Percentiles rank a stretch among this genome's conserved stretches.
Conservation (phyloP, 2,888 invertebrate species). For the Ectobius pallidus region DNA sequence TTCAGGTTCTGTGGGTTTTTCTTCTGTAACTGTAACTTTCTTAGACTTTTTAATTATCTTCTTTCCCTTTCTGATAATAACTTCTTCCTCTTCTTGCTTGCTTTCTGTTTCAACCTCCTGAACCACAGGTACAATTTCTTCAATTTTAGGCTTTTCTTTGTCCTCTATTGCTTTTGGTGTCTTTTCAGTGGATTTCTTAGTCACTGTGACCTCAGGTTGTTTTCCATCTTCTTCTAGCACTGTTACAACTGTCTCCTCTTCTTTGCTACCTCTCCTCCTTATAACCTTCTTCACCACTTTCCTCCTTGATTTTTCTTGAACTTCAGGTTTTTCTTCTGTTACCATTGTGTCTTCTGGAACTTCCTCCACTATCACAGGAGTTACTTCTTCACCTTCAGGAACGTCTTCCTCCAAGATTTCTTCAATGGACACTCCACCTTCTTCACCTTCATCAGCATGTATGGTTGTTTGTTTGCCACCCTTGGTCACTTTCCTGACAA, state of each 20-base stretch:
- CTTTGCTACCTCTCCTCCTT: conserved; percentile 10
- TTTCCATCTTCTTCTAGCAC: conserved; percentile 37
- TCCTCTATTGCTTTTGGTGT: conserved; percentile 18
- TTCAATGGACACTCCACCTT: conserved; percentile 39
- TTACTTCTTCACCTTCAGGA: conserved; percentile 28
- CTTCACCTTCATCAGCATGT: conserved; percentile 36
- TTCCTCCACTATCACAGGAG: conserved; percentile 33
- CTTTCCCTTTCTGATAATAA: background rate
- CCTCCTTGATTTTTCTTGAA: conserved; percentile 16
- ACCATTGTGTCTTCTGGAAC: conserved; percentile 38
- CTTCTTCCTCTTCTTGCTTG: background rate
- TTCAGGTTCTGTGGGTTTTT: too few species aligned
- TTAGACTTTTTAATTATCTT: background rate
- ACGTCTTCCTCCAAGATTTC: conserved; percentile 39
- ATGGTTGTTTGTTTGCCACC: conserved; percentile 33
- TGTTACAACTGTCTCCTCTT: conserved; percentile 32
- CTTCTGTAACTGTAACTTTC: conserved; percentile 2
- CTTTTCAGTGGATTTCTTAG: background rate
- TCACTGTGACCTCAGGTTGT: background rate
- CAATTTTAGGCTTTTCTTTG: background rate
- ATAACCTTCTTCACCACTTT: conserved; percentile 33
- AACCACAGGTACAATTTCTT: background rate
- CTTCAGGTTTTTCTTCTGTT: conserved; percentile 52
- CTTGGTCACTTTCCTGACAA: conserved; percentile 23
- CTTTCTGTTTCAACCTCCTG: background rate